phyloP scores from a whole-genome alignment of 2,797 vertebrate species.

The Linurgus olivaceus region DNA sequence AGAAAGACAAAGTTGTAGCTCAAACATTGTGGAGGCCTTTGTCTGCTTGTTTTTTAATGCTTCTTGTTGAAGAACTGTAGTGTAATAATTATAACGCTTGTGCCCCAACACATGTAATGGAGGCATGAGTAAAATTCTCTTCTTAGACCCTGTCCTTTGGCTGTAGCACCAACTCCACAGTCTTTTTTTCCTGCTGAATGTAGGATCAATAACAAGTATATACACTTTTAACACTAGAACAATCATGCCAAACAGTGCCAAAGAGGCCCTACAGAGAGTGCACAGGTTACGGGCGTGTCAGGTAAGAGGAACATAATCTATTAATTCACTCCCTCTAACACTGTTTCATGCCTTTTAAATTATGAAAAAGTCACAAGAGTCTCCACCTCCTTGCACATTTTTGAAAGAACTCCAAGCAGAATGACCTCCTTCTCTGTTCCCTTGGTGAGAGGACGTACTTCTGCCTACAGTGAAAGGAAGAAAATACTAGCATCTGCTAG shows the following conservation, averaged over 20 bases:
- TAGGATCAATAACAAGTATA: background rate
- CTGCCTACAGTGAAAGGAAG: slow-evolving; percentile 2
- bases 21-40: background rate
- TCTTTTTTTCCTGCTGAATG: background rate
- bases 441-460: slow-evolving; percentile 2
- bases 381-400: background rate
- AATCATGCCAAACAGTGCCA: background rate
- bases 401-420: slow-evolving; percentile 6
- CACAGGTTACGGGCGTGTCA: rapidly evolving
- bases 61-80: background rate
- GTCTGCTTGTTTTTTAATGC: background rate
- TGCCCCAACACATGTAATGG: background rate
- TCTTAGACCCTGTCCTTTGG: background rate
- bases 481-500: slow-evolving; percentile 26
- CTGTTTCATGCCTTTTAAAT: background rate
- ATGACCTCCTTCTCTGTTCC: slow-evolving; percentile 32
- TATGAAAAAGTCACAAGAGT: background rate
- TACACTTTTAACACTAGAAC: background rate
- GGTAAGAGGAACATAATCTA: background rate
- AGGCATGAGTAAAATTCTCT: background rate
- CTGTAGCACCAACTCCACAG: background rate
- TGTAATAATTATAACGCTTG: background rate
- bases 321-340: background rate
- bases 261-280: background rate
- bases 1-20: background rate